phyloP scores from a whole-genome alignment of 2,113 vertebrate species.

The Pseudopipra pipra region DNA sequence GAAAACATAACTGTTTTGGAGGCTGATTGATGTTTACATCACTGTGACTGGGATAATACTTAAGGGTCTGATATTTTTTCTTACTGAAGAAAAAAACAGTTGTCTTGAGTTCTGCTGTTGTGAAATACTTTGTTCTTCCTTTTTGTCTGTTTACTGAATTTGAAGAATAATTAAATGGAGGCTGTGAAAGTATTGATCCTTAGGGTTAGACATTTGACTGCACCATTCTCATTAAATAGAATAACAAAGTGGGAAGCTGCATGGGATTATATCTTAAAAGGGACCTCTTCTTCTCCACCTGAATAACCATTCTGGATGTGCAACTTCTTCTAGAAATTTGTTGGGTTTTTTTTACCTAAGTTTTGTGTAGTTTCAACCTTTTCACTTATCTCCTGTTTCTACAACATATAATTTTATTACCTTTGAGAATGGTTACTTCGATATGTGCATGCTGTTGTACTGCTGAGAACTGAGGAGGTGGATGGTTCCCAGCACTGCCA shows the following conservation, averaged over 20 bases:
- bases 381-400: background rate
- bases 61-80: background rate
- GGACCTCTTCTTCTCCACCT: background rate
- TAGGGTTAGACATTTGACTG: background rate
- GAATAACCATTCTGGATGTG: background rate
- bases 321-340: background rate
- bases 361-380: background rate
- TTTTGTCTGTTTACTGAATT: background rate
- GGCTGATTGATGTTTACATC: background rate
- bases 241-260: background rate
- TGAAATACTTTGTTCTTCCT: background rate
- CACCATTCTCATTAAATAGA: background rate
- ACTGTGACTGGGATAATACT: background rate
- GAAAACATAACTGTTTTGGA: background rate
- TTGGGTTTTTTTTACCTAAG: accelerated
- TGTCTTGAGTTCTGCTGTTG: background rate
- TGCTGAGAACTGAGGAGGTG: background rate
- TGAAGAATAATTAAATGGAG: background rate
- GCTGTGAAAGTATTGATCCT: background rate
- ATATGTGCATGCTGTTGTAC: background rate
- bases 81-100: background rate
- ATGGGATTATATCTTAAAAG: background rate
- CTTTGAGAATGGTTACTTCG: background rate
- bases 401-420: background rate
- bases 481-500: background rate